Conservation (phyloP, 92 coral and sea anemone species). For the Metridium senile region DNA sequence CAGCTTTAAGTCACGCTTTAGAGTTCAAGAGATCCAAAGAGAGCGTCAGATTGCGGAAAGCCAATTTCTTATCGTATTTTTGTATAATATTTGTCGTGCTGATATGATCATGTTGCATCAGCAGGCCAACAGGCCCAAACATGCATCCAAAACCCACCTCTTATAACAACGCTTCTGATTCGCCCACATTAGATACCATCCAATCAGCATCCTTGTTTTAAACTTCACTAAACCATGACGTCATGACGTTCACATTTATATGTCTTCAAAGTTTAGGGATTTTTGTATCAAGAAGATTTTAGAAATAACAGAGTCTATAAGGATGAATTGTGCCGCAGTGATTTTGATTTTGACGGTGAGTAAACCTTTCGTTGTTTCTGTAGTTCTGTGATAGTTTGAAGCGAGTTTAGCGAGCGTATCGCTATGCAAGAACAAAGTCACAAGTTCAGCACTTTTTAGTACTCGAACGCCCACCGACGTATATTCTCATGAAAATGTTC, state of each 20-base stretch:
- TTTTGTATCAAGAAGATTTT: not conserved
- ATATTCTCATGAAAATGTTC: constrained; percentile 6
- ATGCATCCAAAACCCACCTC: not conserved
- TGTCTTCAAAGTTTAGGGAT: not conserved
- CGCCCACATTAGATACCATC: not conserved
- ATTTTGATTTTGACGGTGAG: not conserved
- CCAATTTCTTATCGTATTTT: not conserved
- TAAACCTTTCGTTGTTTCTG: not conserved
- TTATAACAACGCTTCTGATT: not conserved
- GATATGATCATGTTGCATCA: not conserved
- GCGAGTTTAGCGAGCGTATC: not conserved
- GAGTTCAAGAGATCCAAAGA: no score
- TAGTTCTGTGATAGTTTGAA: not conserved
- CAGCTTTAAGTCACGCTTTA: no score
- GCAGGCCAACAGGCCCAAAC: constrained; percentile 8
- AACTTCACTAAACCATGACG: not conserved
- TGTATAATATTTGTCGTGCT: not conserved
- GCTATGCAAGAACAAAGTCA: not conserved
- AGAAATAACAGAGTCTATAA: not conserved
- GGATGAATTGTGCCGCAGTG: not conserved
- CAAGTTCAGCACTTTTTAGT: constrained; percentile 1
- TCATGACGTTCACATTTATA: not conserved
- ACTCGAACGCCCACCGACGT: constrained; percentile 10
- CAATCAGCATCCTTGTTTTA: not conserved
- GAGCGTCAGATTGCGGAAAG: no score